phyloP scores from a whole-genome alignment of 2,797 vertebrate species.

The Alectoris magna region DNA sequence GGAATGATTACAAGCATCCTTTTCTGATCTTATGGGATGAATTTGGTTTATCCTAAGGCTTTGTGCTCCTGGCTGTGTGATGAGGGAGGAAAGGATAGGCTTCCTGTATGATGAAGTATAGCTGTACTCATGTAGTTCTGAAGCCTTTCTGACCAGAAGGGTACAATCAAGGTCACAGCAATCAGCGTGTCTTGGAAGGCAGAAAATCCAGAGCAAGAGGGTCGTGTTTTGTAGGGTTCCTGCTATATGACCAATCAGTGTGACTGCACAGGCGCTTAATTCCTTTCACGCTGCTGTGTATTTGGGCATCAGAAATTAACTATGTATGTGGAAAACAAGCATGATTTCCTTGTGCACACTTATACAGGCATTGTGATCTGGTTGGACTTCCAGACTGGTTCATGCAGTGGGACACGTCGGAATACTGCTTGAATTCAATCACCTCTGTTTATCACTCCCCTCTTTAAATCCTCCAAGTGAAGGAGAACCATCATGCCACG shows the following conservation, averaged over 20 bases:
- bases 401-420: background rate
- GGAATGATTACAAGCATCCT: background rate
- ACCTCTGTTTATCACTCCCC: background rate
- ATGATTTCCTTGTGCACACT: accelerated
- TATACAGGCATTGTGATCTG: accelerated
- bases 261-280: no score
- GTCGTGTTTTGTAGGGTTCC: background rate
- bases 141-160: background rate
- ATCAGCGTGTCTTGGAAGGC: background rate
- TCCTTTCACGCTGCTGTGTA: accelerated
- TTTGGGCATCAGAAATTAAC: background rate
- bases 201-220: background rate
- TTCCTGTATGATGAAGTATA: background rate
- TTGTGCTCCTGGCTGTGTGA: background rate
- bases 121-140: background rate
- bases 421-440: background rate
- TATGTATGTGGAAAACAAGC: accelerated
- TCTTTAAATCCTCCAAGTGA: background rate
- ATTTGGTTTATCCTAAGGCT: background rate
- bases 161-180: background rate
- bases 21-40: background rate
- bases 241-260: background rate
- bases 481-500: background rate
- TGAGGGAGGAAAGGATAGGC: background rate
- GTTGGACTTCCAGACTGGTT: background rate